Evolutionary conservation across 2,888 invertebrate species (phyloP), one percentile per base, ranked within the genome.

Genomic region (Hirtodrosophila duncani): DNA sequence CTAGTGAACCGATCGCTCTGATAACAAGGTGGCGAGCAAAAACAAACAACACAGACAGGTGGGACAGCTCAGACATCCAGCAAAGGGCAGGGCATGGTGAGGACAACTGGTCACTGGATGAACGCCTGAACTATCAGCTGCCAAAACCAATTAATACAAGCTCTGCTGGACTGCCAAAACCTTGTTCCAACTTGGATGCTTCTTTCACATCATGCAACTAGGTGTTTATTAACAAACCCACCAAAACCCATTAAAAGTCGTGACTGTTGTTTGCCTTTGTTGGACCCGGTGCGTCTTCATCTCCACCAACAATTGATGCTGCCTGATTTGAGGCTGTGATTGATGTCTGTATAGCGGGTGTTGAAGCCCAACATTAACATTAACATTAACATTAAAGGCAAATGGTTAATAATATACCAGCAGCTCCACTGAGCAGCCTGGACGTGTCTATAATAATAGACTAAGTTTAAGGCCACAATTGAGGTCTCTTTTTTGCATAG

Each of bases 181-280:
- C n/a, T n/a, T n/a, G n/a, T n/a, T n/a, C 34, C 29, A 52, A 43
- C 21, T 34, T 11, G 21, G 20, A 16, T 13, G 21, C 33, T 39
- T 43, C 23, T n/a, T n/a, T n/a, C n/a, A n/a, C n/a, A n/a, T n/a
- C n/a, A n/a, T n/a, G n/a, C n/a, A n/a, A 8, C 23, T 29, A 36
- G 34, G 23, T 51, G 51, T 41, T 41, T 65, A 78, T 82, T 81
- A 82, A 68, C 81, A 77, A 66, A 41, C 67, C 62, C 78, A 82
- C 67, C 81, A 77, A 66, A 41, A 68, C 62, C 78, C 78, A 81
- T 82, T 82, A 82, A 82, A 82, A 79, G 65, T 55, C 74, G 68
- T 82, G 82, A 82, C 83, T 82, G 63, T 74, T 61, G 70, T 64
- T 67, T 65, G 68, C 63, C 67, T 56, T 81, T 81, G 82, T 80